Base-by-base conservation (phyloP, 2,888 invertebrate genomes). In the Hyles lineata region DNA sequence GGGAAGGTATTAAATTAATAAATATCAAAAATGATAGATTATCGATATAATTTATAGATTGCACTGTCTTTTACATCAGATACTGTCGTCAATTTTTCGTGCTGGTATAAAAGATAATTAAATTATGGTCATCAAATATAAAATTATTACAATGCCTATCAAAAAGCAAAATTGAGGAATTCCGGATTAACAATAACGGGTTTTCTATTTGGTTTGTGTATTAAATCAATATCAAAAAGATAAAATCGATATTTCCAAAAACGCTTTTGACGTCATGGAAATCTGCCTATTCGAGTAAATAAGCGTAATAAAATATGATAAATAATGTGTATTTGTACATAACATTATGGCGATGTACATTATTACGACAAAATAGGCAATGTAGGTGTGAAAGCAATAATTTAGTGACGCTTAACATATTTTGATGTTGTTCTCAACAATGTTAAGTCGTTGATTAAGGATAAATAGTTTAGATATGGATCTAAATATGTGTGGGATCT, bases 371-470 rank as follows among this genome's bases (percentile, higher is more conserved):
- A 63, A 67, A 67, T 50, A 67, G 50, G 67, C 23, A 67, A 67
- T 67, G 50, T 17, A 67, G 17, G 23, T 50, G 67, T 71, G n/a
- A 73, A 67, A 8, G 35, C 61, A 72, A 67, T 67, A 67, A 67
- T 67, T 50, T 67, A 23, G 43, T 6, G 2, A 43, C 23, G 43
- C 35, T 63, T 23, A 50, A 67, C 23, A 43, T 23, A 67, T 50
- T 43, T 15, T 50, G 63, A 67, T 23, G 67, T 23, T 32, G 32
- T 67, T 67, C 43, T 67, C 6, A 17, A 17, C n/a, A 43, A 23
- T 23, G 23, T 25, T 23, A 5, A 43, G 11, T 63, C 43, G 63
- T n/a, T 21, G 11, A 43, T 21, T 43, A 21, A 5, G 62, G n/a
- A 32, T n/a, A 61, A 43, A 43, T 23, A 21, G 5, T 63, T 43